Evolutionary conservation across 2,888 invertebrate genomes (phyloP).

Genomic region (Cosmopolites sordidus): DNA sequence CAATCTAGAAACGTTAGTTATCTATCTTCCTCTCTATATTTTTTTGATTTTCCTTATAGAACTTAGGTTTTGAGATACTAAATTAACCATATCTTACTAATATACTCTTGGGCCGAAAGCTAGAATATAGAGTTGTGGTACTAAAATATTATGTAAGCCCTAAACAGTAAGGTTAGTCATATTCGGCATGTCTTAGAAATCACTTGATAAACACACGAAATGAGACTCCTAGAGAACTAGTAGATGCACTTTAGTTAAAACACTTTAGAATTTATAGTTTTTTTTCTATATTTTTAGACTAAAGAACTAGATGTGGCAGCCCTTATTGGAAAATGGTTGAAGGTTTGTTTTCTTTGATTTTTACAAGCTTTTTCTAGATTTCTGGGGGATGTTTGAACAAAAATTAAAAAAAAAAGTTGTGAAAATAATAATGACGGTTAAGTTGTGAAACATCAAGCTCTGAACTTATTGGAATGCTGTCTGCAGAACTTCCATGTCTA

Average conservation of each 20-base stretch:
- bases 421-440: too few relatives aligned
- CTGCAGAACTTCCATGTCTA: too few relatives aligned
- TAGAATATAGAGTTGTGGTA: conserved; percentile 17
- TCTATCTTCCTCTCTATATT: conserved; percentile 11
- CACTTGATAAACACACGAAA: not conserved
- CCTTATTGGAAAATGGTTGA: conserved; percentile 40
- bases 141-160: conserved; percentile 12
- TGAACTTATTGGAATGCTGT: too few relatives aligned
- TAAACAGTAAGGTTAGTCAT: conserved; percentile 30
- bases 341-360: conserved; percentile 39
- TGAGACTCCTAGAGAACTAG: conserved; percentile 4
- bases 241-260: conserved; percentile 12
- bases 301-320: conserved; percentile 39
- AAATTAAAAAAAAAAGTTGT: too few relatives aligned
- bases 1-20: conserved; percentile 16
- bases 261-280: conserved; percentile 16
- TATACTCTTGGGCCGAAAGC: conserved; percentile 17
- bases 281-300: conserved; percentile 30
- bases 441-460: too few relatives aligned
- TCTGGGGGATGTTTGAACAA: not conserved
- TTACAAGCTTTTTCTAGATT: conserved; percentile 25
- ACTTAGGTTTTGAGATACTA: conserved; percentile 15
- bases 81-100: conserved; percentile 6
- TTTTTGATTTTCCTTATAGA: conserved; percentile 20
- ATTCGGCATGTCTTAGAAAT: conserved; percentile 26